Conservation (phyloP, 2,888 invertebrate genomes). For the Beris chalybata region DNA sequence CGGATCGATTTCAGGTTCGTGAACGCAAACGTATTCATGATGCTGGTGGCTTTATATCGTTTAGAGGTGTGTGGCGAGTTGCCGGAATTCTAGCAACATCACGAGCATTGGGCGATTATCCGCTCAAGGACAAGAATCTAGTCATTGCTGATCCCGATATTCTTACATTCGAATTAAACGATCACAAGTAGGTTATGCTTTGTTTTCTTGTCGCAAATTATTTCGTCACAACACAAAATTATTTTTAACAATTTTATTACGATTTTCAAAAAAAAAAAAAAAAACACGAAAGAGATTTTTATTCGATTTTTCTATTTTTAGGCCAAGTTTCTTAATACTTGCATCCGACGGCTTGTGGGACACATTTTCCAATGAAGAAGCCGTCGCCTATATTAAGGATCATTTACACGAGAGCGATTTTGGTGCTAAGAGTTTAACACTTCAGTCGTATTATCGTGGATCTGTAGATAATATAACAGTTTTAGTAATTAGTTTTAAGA, state of each 20-base stretch:
- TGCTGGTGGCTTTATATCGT: conserved; percentile 93
- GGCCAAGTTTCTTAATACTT: conserved; percentile 84
- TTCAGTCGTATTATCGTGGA: conserved; percentile 89
- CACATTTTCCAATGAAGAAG: conserved; percentile 93
- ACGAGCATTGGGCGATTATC: conserved; percentile 92
- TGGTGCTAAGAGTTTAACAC: conserved; percentile 88
- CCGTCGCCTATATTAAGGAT: conserved; percentile 84
- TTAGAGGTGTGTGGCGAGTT: conserved; percentile 95
- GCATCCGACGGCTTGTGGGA: conserved; percentile 98
- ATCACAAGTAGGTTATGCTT: conserved; percentile 63
- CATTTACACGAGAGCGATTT: conserved; percentile 81
- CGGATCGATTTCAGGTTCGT: conserved; percentile 63
- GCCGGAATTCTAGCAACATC: conserved; percentile 94
- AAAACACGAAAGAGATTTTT: conserved; percentile 5
- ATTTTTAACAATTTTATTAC: conserved; percentile 24
- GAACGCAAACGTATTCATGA: conserved; percentile 91
- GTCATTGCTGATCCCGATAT: conserved; percentile 96
- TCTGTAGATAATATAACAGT: conserved; percentile 96
- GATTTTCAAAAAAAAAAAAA: neutral
- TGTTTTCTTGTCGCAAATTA: neutral
- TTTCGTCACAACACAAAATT: neutral
- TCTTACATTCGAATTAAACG: conserved; percentile 82
- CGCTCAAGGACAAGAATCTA: conserved; percentile 88
- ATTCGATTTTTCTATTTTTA: conserved; percentile 37
- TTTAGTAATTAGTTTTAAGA: conserved; percentile 80